phyloP scores from a whole-genome alignment of 2,888 invertebrate species.

The Prosopocoilus inquinatus region DNA sequence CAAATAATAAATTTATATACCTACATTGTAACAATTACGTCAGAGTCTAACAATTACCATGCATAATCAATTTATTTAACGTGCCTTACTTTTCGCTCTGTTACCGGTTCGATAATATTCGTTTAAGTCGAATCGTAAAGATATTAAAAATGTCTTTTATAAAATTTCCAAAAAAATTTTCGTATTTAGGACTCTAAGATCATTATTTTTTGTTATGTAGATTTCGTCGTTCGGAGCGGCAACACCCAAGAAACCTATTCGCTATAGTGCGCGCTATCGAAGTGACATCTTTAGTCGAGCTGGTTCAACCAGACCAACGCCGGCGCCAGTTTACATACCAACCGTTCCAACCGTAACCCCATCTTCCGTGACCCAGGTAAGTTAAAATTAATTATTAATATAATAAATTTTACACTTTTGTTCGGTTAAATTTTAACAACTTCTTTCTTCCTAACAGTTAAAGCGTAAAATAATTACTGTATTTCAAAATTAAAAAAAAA shows the following conservation, averaged over 20 bases:
- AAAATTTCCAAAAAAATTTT: too few relatives aligned
- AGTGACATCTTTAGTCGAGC: slow-evolving; percentile 41
- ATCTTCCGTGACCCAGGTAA: slow-evolving; percentile 18
- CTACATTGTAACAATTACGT: too few relatives aligned
- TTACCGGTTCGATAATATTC: too few relatives aligned
- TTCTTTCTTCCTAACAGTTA: neutral
- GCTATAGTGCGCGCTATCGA: slow-evolving; percentile 62
- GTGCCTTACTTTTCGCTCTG: too few relatives aligned
- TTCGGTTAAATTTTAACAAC: slow-evolving; percentile 6
- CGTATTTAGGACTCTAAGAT: neutral
- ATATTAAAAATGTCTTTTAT: neutral
- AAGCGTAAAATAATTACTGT: neutral
- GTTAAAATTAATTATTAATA: too few relatives aligned
- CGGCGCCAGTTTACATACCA: slow-evolving; percentile 61
- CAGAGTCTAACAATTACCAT: too few relatives aligned
- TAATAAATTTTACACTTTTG: neutral
- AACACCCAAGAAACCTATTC: slow-evolving; percentile 50
- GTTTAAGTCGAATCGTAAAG: too few relatives aligned
- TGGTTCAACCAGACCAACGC: slow-evolving; percentile 49
- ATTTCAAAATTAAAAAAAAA: too few relatives aligned
- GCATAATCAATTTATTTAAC: too few relatives aligned
- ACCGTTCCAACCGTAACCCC: slow-evolving; percentile 62
- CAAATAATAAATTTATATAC: too few relatives aligned
- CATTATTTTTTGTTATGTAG: slow-evolving; percentile 17
- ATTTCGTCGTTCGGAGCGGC: slow-evolving; percentile 18